phyloP scores from a whole-genome alignment of 2,888 invertebrate species.

The Drosophila sordidula region DNA sequence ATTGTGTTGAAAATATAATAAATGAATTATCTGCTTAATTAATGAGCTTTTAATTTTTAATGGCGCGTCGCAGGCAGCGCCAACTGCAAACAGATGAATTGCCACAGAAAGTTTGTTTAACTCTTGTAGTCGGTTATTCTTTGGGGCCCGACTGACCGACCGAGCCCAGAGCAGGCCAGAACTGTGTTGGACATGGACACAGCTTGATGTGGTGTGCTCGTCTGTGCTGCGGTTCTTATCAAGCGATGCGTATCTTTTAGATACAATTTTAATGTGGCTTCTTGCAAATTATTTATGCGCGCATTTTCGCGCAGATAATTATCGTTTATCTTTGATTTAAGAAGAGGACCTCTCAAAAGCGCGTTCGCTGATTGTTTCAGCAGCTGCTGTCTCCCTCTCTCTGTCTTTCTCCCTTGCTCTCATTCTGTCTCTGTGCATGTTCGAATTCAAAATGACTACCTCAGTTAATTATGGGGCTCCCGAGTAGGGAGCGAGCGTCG shows the following conservation, averaged over 20 bases:
- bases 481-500: constrained; percentile 80
- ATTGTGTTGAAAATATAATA: constrained; percentile 83
- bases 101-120: constrained; percentile 57
- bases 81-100: constrained; percentile 34
- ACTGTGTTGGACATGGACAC: constrained; percentile 14
- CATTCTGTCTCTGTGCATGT: constrained; percentile 47
- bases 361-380: constrained; percentile 45
- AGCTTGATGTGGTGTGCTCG: not conserved
- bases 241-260: constrained; percentile 74
- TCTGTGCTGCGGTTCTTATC: constrained; percentile 56
- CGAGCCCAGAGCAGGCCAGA: constrained; percentile 18
- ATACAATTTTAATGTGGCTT: constrained; percentile 83
- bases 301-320: constrained; percentile 83
- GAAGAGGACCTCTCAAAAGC: constrained; percentile 71
- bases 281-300: constrained; percentile 82
- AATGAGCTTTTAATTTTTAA: constrained; percentile 85
- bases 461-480: constrained; percentile 84
- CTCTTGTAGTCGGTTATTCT: constrained; percentile 53
- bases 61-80: constrained; percentile 64
- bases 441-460: constrained; percentile 82
- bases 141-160: constrained; percentile 5
- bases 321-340: constrained; percentile 84
- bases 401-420: constrained; percentile 2
- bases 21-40: constrained; percentile 84
- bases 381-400: constrained; percentile 18